These are phyloP conservation scores for Leistus spinibarbis DNA, from an alignment of 2,888 invertebrate species.

Conservation along the genomic window DNA sequence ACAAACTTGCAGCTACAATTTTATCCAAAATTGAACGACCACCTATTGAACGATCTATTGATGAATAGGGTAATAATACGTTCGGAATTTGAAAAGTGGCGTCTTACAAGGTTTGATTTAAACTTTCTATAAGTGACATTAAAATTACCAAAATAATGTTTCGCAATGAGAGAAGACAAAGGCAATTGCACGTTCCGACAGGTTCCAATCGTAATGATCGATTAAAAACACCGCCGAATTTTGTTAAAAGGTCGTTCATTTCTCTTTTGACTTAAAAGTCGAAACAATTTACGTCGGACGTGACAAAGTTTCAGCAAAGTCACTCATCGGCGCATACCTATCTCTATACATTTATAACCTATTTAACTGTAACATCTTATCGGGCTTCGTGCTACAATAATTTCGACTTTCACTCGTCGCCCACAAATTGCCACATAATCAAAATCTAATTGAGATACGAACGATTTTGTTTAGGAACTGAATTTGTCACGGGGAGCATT, in stretches of 20 bases:
- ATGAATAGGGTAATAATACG: not conserved
- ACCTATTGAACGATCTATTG: too few species aligned
- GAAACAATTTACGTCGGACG: slow-evolving; percentile 24
- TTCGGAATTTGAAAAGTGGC: not conserved
- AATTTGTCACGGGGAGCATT: not conserved
- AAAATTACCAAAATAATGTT: not conserved
- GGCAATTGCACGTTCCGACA: not conserved
- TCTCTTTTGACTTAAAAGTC: slow-evolving; percentile 15
- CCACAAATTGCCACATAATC: not conserved
- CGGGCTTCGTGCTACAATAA: slow-evolving; percentile 6
- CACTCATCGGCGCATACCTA: too few species aligned
- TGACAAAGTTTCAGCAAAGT: slow-evolving; percentile 31
- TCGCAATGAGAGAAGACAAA: not conserved
- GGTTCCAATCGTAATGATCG: not conserved
- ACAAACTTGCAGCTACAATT: too few species aligned
- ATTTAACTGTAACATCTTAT: slow-evolving; percentile 30
- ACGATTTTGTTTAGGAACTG: not conserved
- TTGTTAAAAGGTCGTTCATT: slow-evolving; percentile 26
- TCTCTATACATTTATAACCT: too few species aligned
- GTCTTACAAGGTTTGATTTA: not conserved
- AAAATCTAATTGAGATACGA: not conserved
- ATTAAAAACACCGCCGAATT: not conserved
- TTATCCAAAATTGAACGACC: too few species aligned
- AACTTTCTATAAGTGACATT: not conserved
- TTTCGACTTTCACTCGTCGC: slow-evolving; percentile 14